phyloP scores from a whole-genome alignment of 2,888 invertebrate species.

The Microplitis deprimator region DNA sequence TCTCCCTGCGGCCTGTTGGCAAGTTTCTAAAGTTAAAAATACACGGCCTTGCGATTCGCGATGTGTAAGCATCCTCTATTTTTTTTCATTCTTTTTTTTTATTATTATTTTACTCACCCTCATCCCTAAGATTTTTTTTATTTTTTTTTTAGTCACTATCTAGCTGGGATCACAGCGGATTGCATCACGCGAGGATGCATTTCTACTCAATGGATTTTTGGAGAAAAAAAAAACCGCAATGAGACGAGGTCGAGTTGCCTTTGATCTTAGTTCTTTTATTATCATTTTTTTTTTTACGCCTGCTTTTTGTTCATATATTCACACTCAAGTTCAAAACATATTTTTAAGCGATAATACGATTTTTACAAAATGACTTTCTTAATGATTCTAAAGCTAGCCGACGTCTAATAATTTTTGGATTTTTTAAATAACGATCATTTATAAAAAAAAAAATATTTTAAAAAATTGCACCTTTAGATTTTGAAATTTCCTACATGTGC shows the following conservation, averaged over 20 bases:
- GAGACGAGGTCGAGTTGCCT: slow-evolving; percentile 27
- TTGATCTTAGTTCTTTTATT: slow-evolving; percentile 18
- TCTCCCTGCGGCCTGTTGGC: slow-evolving; percentile 56
- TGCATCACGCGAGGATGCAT: slow-evolving; percentile 22
- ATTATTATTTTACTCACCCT: slow-evolving; percentile 3
- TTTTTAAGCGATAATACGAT: background rate
- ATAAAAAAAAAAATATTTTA: too few species aligned
- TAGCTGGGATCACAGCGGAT: slow-evolving; percentile 1
- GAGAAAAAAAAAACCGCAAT: slow-evolving; percentile 3
- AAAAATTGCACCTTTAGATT: too few species aligned
- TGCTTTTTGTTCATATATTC: background rate
- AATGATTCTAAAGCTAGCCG: too few species aligned
- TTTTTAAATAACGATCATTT: too few species aligned
- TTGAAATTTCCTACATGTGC: too few species aligned
- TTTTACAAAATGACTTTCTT: background rate
- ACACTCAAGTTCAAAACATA: background rate
- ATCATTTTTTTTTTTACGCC: background rate
- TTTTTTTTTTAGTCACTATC: slow-evolving; percentile 11
- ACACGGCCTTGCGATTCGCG: slow-evolving; percentile 54
- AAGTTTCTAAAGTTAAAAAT: slow-evolving; percentile 64
- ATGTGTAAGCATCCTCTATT: slow-evolving; percentile 32
- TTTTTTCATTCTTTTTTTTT: background rate
- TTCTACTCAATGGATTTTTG: slow-evolving; percentile 9
- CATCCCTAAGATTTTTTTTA: slow-evolving; percentile 5
- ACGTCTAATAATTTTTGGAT: too few species aligned